Conservation (phyloP, 2,113 vertebrate genomes). For the Podilymbus podiceps region DNA sequence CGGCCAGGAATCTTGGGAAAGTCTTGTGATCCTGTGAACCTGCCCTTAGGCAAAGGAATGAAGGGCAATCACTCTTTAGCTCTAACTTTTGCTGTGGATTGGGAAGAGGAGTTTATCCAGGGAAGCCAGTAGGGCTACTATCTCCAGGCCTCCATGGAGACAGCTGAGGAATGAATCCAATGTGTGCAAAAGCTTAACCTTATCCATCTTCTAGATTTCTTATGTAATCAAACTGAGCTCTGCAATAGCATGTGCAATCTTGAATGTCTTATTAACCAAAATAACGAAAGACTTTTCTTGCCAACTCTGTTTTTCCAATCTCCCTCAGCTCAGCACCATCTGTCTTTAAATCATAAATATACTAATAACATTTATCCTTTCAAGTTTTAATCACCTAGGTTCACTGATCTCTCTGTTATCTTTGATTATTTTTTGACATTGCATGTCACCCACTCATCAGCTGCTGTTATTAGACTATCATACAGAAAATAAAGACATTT, state of each 20-base stretch:
- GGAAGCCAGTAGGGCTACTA: not conserved
- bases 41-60: not conserved
- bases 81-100: not conserved
- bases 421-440: not conserved
- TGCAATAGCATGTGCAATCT: not conserved
- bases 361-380: not conserved
- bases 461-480: not conserved
- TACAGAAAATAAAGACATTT: not conserved
- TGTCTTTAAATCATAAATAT: conserved; percentile 17
- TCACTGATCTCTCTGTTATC: not conserved
- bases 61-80: not conserved
- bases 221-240: not conserved
- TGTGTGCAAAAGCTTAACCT: not conserved
- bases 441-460: not conserved
- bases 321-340: not conserved
- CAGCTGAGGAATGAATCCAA: not conserved
- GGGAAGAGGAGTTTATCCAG: not conserved
- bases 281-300: not conserved
- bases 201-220: not conserved
- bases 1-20: not conserved
- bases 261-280: not conserved
- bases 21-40: not conserved
- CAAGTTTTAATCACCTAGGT: not conserved
- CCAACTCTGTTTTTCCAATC: not conserved
- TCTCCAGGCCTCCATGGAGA: not conserved